Percentiles rank a stretch among this genome's conserved stretches.
Conservation (phyloP, 2,797 vertebrate species). For the Cyprinella venusta region DNA sequence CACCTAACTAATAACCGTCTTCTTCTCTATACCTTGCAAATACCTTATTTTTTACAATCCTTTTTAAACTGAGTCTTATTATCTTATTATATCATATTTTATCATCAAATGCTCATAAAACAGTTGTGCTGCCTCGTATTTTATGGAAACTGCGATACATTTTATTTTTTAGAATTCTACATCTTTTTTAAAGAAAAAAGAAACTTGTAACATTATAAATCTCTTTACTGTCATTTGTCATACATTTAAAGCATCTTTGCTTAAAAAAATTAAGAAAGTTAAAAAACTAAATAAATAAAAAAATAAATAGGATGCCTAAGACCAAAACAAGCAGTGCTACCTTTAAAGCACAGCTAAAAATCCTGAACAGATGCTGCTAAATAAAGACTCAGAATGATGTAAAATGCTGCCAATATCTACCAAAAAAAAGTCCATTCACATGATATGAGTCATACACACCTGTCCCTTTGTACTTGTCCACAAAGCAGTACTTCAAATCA, state of each 20-base stretch:
- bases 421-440: not conserved
- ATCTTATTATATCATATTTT: no score
- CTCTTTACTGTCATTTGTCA: not conserved
- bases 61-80: no score
- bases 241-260: not conserved
- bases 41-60: no score
- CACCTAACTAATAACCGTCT: no score
- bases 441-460: constrained; percentile 76
- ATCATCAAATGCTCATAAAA: not conserved
- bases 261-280: not conserved
- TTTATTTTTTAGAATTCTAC: not conserved
- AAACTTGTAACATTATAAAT: not conserved
- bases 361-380: not conserved
- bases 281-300: not conserved
- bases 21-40: no score
- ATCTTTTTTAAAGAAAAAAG: no score
- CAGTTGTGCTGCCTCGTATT: not conserved
- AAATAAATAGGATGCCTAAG: not conserved
- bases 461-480: constrained; percentile 96
- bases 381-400: not conserved
- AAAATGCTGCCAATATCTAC: not conserved
- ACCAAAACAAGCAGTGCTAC: not conserved
- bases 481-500: constrained; percentile 96
- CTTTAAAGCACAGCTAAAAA: not conserved
- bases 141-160: not conserved